Percentiles rank a stretch among this genome's conserved stretches.
Conservation (phyloP, 64 coral and sea anemone species). For the Porites lutea region DNA sequence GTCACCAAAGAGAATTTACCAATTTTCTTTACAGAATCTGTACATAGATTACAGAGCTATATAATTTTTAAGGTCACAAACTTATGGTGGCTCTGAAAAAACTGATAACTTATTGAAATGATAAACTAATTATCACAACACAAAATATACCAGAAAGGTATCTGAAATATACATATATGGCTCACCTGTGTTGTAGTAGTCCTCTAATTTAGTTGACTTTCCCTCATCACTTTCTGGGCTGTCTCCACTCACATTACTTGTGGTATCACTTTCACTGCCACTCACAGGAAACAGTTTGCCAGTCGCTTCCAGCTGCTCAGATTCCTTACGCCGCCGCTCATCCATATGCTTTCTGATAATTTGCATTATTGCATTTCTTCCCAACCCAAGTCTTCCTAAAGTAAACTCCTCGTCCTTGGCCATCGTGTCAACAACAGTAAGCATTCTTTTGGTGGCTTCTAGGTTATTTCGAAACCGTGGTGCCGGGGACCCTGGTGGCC, state of each 20-base stretch:
- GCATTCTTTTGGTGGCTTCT: constrained; percentile 37
- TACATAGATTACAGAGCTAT: too few relatives aligned
- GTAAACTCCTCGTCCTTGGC: constrained; percentile 63
- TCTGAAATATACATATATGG: background rate
- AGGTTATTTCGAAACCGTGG: constrained; percentile 67
- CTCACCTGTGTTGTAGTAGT: background rate
- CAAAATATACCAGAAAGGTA: too few relatives aligned
- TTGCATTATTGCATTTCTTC: constrained; percentile 71
- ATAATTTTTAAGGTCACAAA: too few relatives aligned
- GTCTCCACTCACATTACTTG: background rate
- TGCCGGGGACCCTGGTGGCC: constrained; percentile 40
- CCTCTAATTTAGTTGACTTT: background rate
- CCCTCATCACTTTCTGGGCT: background rate
- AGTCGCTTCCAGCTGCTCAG: background rate
- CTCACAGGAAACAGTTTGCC: background rate
- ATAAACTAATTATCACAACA: too few relatives aligned
- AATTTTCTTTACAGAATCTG: too few relatives aligned
- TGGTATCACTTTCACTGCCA: background rate
- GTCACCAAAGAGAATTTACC: too few relatives aligned
- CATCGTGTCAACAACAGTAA: constrained; percentile 37
- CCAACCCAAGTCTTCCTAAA: constrained; percentile 49
- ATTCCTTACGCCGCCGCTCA: constrained; percentile 29
- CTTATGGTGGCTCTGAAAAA: too few relatives aligned
- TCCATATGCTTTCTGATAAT: constrained; percentile 75
- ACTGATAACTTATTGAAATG: too few relatives aligned